Conservation (phyloP, 2,797 vertebrate genomes). For the Threskiornis aethiopicus region DNA sequence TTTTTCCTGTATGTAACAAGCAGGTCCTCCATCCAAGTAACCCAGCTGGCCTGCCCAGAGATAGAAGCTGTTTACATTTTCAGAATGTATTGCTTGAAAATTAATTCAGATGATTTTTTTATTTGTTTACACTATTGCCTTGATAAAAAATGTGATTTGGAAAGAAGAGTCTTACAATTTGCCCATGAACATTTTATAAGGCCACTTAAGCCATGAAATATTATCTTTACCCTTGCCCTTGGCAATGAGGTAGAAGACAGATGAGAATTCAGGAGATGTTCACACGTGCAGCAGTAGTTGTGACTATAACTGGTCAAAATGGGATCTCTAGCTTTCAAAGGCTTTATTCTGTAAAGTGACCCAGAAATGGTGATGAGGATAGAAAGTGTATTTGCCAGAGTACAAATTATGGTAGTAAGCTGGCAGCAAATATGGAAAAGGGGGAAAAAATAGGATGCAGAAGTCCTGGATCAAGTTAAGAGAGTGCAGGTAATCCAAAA, state of each 20-base stretch:
- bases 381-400: background rate
- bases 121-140: background rate
- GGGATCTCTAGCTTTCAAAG: background rate
- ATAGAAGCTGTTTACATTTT: background rate
- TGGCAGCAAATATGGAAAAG: background rate
- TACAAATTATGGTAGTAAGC: background rate
- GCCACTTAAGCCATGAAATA: background rate
- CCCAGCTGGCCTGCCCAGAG: background rate
- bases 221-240: slow-evolving; percentile 8
- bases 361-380: slow-evolving; percentile 6
- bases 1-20: background rate
- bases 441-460: background rate
- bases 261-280: background rate
- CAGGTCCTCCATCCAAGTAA: background rate
- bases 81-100: background rate
- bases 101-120: background rate
- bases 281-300: background rate
- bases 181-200: background rate
- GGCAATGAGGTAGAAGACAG: background rate
- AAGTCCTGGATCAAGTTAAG: background rate
- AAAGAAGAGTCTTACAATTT: background rate
- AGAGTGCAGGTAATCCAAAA: background rate
- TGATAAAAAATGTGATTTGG: background rate
- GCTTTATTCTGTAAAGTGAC: slow-evolving; percentile 25
- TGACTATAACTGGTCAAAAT: slow-evolving; percentile 37